Evolutionary conservation across 2,888 invertebrate species (phyloP).

Genomic region (Tetranychus piercei): DNA sequence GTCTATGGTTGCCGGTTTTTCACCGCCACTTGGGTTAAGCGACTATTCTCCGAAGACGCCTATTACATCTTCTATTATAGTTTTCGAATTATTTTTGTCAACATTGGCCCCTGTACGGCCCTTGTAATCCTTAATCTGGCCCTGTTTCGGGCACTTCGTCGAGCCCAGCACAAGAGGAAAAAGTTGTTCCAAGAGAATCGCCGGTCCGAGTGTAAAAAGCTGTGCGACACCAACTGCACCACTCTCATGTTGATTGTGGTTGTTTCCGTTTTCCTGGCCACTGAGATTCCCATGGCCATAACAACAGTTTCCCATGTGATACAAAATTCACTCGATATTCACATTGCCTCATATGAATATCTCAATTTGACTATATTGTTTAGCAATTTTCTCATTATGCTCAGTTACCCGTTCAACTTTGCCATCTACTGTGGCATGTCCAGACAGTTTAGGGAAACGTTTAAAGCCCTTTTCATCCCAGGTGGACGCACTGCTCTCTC

Average conservation of each 20-base stretch:
- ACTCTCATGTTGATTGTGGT: slow-evolving; percentile 72
- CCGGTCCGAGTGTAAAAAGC: slow-evolving; percentile 24
- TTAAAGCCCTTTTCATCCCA: slow-evolving; percentile 54
- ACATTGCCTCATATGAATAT: slow-evolving; percentile 47
- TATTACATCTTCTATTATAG: slow-evolving; percentile 58
- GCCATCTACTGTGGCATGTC: slow-evolving; percentile 94
- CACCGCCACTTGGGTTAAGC: slow-evolving; percentile 50
- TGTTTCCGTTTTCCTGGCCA: slow-evolving; percentile 60
- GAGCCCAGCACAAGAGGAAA: slow-evolving; percentile 58
- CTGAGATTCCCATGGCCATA: slow-evolving; percentile 64
- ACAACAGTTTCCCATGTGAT: slow-evolving; percentile 65
- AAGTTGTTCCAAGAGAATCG: slow-evolving; percentile 51
- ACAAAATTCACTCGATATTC: slow-evolving; percentile 28
- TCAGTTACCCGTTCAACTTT: slow-evolving; percentile 53
- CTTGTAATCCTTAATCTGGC: slow-evolving; percentile 71
- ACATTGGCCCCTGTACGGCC: slow-evolving; percentile 67
- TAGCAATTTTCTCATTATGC: slow-evolving; percentile 72
- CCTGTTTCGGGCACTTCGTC: slow-evolving; percentile 62
- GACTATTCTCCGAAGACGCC: slow-evolving; percentile 46
- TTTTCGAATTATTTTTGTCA: slow-evolving; percentile 76
- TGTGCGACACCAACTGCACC: slow-evolving; percentile 54
- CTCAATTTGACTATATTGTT: slow-evolving; percentile 58
- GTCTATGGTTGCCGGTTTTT: slow-evolving; percentile 27
- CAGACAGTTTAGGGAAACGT: slow-evolving; percentile 76
- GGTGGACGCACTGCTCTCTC: slow-evolving; percentile 22